These are phyloP conservation scores for Vultur gryphus DNA, from an alignment of 2,797 vertebrate genomes.

Conservation along the genomic window DNA sequence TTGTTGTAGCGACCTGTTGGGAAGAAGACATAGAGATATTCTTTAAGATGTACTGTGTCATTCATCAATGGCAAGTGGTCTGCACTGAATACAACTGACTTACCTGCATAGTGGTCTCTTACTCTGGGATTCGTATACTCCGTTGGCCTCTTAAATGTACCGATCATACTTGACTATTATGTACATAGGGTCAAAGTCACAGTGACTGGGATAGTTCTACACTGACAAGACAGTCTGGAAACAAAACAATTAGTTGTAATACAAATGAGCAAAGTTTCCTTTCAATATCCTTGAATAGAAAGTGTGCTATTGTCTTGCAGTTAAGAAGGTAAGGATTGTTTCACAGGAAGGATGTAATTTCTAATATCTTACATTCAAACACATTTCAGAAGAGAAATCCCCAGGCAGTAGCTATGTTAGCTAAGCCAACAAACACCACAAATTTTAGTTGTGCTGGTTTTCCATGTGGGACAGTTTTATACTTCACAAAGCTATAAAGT, in stretches of 20 bases:
- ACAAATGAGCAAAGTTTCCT: background rate
- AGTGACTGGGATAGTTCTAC: background rate
- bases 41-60: background rate
- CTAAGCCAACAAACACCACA: background rate
- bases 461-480: background rate
- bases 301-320: background rate
- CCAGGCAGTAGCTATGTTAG: background rate
- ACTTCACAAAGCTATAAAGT: background rate
- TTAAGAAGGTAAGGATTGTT: background rate
- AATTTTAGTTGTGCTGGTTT: background rate
- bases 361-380: background rate
- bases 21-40: background rate
- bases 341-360: background rate
- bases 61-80: background rate
- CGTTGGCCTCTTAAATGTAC: background rate
- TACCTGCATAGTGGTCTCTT: background rate
- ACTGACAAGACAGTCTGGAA: background rate
- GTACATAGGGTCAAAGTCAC: background rate
- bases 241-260: background rate
- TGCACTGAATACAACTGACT: background rate
- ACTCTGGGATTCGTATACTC: background rate
- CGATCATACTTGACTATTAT: accelerated
- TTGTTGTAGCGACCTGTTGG: background rate
- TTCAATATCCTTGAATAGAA: background rate
- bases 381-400: background rate